Conservation (phyloP, 2,113 vertebrate genomes). For the Pleuronectes platessa region DNA sequence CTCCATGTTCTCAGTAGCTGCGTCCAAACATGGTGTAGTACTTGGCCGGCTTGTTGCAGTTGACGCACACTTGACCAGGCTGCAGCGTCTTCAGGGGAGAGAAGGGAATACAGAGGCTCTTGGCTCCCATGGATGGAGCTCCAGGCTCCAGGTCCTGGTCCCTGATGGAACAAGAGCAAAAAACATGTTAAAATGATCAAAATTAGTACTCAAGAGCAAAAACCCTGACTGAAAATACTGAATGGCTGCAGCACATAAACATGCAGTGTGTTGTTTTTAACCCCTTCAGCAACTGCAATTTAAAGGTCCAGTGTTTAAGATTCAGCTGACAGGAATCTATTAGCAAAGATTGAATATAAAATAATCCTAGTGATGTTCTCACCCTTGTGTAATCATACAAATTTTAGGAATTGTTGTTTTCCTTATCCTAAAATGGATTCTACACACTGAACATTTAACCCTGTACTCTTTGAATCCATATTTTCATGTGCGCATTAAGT, state of each 20-base stretch:
- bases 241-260: no score
- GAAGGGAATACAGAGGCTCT: constrained; percentile 98
- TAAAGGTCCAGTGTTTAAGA: no score
- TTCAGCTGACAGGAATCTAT: no score
- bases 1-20: constrained; percentile 85
- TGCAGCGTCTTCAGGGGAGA: constrained; percentile 87
- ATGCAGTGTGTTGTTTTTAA: not conserved
- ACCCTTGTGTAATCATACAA: no score
- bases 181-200: not conserved
- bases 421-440: no score
- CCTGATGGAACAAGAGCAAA: constrained; percentile 66
- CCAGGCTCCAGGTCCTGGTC: constrained; percentile 98
- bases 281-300: not conserved
- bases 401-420: no score
- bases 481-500: not conserved
- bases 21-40: constrained; percentile 97
- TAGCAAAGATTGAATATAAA: no score
- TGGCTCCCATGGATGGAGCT: constrained; percentile 97
- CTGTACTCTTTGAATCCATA: not conserved
- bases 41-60: constrained; percentile 89
- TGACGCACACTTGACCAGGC: constrained; percentile 87
- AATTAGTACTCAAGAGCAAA: not conserved
- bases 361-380: no score
- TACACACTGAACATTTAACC: no score
- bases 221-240: not conserved